Conservation (phyloP, 1,140 invertebrate genomes). For the Bradynema listronoti region DNA sequence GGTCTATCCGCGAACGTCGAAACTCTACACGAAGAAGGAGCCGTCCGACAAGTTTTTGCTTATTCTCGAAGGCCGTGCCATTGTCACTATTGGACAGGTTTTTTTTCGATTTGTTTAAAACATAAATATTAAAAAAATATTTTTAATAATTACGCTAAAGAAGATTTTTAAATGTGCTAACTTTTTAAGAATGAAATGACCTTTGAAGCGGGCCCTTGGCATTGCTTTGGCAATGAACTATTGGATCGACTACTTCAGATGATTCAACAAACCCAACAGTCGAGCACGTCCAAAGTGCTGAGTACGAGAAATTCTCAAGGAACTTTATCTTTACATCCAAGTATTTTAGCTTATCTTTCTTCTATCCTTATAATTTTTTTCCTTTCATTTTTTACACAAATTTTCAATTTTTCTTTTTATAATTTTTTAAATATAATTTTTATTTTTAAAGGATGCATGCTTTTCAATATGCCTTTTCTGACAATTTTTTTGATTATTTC, state of each 20-base stretch:
- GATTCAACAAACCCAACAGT: constrained; percentile 19
- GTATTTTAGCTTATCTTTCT: too few species aligned
- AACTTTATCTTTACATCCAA: background rate
- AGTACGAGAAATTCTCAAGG: constrained; percentile 7
- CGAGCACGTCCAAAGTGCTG: background rate
- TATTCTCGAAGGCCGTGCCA: background rate
- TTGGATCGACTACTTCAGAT: constrained; percentile 38
- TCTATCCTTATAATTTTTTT: too few species aligned
- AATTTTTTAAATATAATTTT: background rate
- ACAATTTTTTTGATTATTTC: too few species aligned
- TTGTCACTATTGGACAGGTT: constrained; percentile 39
- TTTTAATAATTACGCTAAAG: constrained; percentile 4
- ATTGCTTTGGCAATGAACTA: constrained; percentile 51
- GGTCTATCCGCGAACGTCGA: constrained; percentile 37
- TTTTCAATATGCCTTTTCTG: too few species aligned
- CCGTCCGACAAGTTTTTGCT: constrained; percentile 51
- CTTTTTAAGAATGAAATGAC: constrained; percentile 46
- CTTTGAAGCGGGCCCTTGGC: constrained; percentile 56
- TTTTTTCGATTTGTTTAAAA: constrained; percentile 38
- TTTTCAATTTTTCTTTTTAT: background rate
- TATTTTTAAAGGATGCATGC: too few species aligned
- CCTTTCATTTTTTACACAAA: too few species aligned
- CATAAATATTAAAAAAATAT: background rate
- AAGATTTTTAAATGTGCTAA: background rate
- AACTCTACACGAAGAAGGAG: constrained; percentile 50